Percentiles rank a stretch among this genome's conserved stretches.
Conservation (phyloP, 2,888 invertebrate genomes). For the Hyalella azteca region DNA sequence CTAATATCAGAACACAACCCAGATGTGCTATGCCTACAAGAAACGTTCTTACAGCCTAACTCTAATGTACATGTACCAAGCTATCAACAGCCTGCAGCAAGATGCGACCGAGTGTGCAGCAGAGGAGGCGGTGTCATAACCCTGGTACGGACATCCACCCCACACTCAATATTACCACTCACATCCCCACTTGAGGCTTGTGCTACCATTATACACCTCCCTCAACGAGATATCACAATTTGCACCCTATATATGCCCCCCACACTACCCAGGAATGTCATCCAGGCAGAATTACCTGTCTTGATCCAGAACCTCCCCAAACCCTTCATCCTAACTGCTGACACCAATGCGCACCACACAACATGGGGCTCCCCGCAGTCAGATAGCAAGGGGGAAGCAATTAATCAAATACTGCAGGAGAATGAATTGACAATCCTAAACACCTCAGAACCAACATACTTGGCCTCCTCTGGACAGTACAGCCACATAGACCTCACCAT, state of each 20-base stretch:
- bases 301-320: not conserved
- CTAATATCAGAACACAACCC: not conserved
- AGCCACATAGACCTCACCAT: constrained; percentile 10
- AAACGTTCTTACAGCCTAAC: not conserved
- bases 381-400: not conserved
- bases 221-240: not conserved
- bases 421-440: not conserved
- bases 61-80: not conserved
- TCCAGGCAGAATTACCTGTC: not conserved
- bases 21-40: not conserved
- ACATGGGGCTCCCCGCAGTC: not conserved
- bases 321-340: not conserved
- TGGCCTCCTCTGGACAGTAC: not conserved
- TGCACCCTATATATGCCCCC: not conserved
- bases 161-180: not conserved
- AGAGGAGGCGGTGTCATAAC: not conserved
- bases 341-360: constrained; percentile 11
- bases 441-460: not conserved
- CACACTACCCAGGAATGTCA: not conserved
- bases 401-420: not conserved
- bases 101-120: not conserved
- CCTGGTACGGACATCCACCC: not conserved
- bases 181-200: not conserved
- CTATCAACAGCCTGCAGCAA: not conserved
- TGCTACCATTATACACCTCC: not conserved